These are phyloP conservation scores for Trissolcus brochymenae DNA, from an alignment of 2,888 invertebrate species.

Conservation along the genomic window DNA sequence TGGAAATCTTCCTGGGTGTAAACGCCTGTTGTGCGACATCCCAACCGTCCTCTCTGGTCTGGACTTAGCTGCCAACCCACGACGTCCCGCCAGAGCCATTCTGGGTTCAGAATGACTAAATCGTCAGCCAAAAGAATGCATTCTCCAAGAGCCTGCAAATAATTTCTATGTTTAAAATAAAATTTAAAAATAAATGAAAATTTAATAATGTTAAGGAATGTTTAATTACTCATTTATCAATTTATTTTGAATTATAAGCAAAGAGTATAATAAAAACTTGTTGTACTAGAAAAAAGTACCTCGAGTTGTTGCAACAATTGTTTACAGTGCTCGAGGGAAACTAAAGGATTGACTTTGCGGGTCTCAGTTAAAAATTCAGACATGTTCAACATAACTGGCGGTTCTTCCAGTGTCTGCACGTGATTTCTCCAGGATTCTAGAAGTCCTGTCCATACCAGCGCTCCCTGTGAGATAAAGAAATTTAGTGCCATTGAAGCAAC, in stretches of 20 bases:
- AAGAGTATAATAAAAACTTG: background rate
- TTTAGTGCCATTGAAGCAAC: background rate
- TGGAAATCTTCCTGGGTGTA: slow-evolving; percentile 86
- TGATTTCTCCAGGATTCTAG: slow-evolving; percentile 72
- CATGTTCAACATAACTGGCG: slow-evolving; percentile 70
- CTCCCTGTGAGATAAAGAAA: slow-evolving; percentile 66
- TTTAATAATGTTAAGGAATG: no score
- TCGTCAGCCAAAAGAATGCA: slow-evolving; percentile 78
- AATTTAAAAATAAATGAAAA: background rate
- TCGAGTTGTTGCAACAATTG: slow-evolving; percentile 72
- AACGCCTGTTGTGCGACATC: slow-evolving; percentile 81
- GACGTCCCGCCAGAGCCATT: slow-evolving; percentile 83
- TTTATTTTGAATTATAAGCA: no score
- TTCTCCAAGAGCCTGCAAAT: slow-evolving; percentile 79
- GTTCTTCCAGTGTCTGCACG: slow-evolving; percentile 70
- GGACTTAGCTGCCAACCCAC: slow-evolving; percentile 82
- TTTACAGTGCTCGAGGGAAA: slow-evolving; percentile 72
- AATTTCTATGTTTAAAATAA: slow-evolving; percentile 4
- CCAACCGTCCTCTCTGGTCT: slow-evolving; percentile 76
- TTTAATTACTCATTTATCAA: no score
- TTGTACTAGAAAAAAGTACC: slow-evolving; percentile 59
- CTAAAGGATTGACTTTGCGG: slow-evolving; percentile 73
- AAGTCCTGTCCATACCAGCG: slow-evolving; percentile 73
- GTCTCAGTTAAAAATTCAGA: slow-evolving; percentile 71
- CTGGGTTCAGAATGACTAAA: slow-evolving; percentile 81